Percentiles rank a stretch among this genome's conserved stretches.
Conservation (phyloP, 2,797 vertebrate species). For the Loris lydekkerianus region DNA sequence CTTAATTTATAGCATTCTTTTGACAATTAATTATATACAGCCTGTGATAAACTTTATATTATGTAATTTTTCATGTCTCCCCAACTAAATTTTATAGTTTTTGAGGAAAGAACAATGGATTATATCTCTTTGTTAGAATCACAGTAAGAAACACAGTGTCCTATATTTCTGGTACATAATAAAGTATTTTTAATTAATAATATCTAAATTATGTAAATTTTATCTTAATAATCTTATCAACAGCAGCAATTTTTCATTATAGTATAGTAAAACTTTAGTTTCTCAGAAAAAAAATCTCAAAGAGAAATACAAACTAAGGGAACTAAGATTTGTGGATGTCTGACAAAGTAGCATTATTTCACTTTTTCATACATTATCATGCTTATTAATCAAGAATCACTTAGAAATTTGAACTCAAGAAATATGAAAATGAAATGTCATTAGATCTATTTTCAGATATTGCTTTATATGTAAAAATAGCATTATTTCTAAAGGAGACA, state of each 20-base stretch:
- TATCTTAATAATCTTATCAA: slow-evolving; percentile 49
- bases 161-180: neutral
- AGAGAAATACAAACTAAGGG: slow-evolving; percentile 20
- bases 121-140: neutral
- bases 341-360: neutral
- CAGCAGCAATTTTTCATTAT: slow-evolving; percentile 5
- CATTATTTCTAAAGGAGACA: slow-evolving; percentile 9
- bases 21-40: slow-evolving; percentile 44
- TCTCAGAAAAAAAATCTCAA: neutral
- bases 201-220: slow-evolving; percentile 53
- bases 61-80: slow-evolving; percentile 18
- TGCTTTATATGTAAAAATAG: slow-evolving; percentile 24
- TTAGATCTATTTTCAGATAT: slow-evolving; percentile 18
- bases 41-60: neutral
- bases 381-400: slow-evolving; percentile 51
- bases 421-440: slow-evolving; percentile 36
- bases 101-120: slow-evolving; percentile 16
- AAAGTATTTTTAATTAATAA: slow-evolving; percentile 36
- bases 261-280: slow-evolving; percentile 41
- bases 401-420: slow-evolving; percentile 10
- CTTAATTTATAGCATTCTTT: slow-evolving; percentile 11
- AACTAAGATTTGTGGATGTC: neutral
- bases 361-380: slow-evolving; percentile 1
- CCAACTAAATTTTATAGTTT: slow-evolving; percentile 40
- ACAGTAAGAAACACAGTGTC: neutral